Evolutionary conservation across 2,113 vertebrate species (phyloP).

Genomic region (rat (Rattus norvegicus)): GRCr8 NC_086021.1:121425001-121425500

Average conservation of each 20-base stretch:
- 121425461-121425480: background rate
- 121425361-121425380: constrained; percentile 8
- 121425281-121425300: background rate
- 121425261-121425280: background rate
- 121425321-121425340: background rate
- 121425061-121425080: background rate
- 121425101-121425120: background rate
- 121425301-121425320: background rate
- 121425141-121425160: background rate
- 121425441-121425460: background rate
- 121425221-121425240: background rate
- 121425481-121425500: background rate
- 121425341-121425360: constrained; percentile 11
- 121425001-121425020: constrained; percentile 69
- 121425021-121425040: constrained; percentile 58
- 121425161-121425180: constrained; percentile 43
- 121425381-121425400: background rate
- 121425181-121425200: background rate
- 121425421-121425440: background rate
- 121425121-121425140: background rate
- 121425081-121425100: constrained; percentile 27
- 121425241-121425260: background rate
- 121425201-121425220: background rate
- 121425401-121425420: background rate
- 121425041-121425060: background rate